phyloP scores from a whole-genome alignment of 2,113 vertebrate genomes.

The Colinus virginianus region DNA sequence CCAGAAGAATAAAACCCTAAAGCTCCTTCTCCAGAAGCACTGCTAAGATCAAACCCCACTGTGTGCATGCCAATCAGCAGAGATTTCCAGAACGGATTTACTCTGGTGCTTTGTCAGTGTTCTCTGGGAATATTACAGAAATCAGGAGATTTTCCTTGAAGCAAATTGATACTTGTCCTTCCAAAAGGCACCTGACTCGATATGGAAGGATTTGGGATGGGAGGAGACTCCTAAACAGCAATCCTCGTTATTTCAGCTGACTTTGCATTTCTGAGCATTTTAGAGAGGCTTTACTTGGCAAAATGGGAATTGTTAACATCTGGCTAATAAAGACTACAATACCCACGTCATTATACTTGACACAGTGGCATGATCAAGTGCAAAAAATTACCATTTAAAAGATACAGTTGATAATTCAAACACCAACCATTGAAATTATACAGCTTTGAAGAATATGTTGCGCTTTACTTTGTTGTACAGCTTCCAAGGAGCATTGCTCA shows the following conservation, averaged over 20 bases:
- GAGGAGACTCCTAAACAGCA: neutral
- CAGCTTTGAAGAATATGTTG: neutral
- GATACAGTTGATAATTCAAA: neutral
- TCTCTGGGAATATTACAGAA: neutral
- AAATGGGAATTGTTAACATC: neutral
- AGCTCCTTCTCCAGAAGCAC: constrained; percentile 3
- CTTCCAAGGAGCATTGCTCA: neutral
- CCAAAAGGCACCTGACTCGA: neutral
- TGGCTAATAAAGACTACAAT: neutral
- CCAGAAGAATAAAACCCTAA: constrained; percentile 1
- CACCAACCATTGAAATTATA: neutral
- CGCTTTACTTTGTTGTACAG: neutral
- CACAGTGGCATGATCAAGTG: neutral
- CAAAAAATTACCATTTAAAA: constrained; percentile 33
- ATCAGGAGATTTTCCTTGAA: neutral
- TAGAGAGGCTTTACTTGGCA: neutral
- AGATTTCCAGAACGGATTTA: constrained; percentile 1
- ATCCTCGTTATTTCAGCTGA: neutral
- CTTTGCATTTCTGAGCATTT: neutral
- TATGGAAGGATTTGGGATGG: neutral
- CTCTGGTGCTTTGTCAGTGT: neutral
- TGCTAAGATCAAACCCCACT: neutral
- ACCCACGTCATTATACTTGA: neutral
- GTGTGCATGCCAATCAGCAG: fast-evolving
- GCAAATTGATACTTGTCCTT: neutral